Percentiles rank a stretch among this genome's conserved stretches.
These are phyloP conservation scores for Cotesia congregata DNA, from an alignment of 2,888 invertebrate species.

Conservation along the genomic window DNA sequence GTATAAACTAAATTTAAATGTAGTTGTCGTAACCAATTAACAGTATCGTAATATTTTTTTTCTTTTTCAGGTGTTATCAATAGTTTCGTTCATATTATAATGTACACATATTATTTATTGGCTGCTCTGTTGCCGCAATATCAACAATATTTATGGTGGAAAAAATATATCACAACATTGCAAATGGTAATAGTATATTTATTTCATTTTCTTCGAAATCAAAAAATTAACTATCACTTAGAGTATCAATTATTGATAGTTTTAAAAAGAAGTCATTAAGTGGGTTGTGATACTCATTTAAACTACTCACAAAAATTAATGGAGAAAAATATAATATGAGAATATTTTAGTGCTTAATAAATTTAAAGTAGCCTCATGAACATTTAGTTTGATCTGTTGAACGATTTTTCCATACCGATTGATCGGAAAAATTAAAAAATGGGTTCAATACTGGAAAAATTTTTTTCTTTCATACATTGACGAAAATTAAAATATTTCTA, in stretches of 20 bases:
- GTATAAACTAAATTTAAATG: slow-evolving; percentile 25
- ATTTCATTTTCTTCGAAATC: slow-evolving; percentile 15
- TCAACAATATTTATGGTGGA: slow-evolving; percentile 94
- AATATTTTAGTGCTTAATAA: too few species aligned
- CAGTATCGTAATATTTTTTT: not conserved
- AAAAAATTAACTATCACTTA: not conserved
- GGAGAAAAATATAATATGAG: too few species aligned
- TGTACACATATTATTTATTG: slow-evolving; percentile 93
- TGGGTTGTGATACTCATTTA: not conserved
- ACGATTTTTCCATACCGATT: too few species aligned
- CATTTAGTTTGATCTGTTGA: too few species aligned
- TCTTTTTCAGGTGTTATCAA: slow-evolving; percentile 80
- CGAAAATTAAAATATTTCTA: too few species aligned
- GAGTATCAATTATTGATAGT: not conserved
- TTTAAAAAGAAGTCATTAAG: not conserved
- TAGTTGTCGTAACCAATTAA: not conserved
- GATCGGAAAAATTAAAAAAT: too few species aligned
- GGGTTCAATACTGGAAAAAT: too few species aligned
- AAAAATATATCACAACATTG: slow-evolving; percentile 89
- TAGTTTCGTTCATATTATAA: slow-evolving; percentile 94
- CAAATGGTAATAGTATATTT: slow-evolving; percentile 80
- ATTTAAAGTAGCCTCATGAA: too few species aligned
- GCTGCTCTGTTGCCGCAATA: slow-evolving; percentile 90
- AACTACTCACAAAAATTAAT: too few species aligned
- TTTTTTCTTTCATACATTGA: too few species aligned